Evolutionary conservation across 2,797 vertebrate species (phyloP), one percentile per base, ranked within the genome.

Genomic region (Smutsia gigantea): DNA sequence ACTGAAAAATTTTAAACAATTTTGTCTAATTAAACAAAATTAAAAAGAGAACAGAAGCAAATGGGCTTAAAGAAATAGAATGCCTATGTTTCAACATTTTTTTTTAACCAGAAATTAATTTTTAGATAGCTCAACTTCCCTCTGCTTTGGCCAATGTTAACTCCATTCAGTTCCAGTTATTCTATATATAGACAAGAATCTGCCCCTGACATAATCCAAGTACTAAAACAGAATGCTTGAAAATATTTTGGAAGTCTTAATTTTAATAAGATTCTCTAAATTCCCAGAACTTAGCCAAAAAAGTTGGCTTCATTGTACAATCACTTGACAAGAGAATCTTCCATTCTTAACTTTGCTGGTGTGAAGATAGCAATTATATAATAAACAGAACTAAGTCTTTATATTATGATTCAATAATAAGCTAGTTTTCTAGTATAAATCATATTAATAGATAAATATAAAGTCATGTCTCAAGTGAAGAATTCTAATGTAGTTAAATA

Each of bases 21-120:
- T 74, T 4, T 87, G 64, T 89, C n/a, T 71, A 92, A 81, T 85
- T 25, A 96, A 95, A 93, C 10, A 69, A 89, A 75, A 87, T 61
- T 69, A 82, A 72, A 93, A 78, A 88, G 72, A 93, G 90, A 82
- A 66, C 39, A 88, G 55, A 96, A 91, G 39, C 37, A 74, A 95
- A 29, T n/a, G 29, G 79, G 13, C n/a, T 53, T 59, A 55, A 93
- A 87, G 49, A 59, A 46, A 93, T 3, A 68, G 21, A 39, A 3
- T 82, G 37, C 69, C 81, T 79, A 94, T 55, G 39, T 25, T 46
- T 46, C 2, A 46, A 12, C 46, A 46, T 77, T 81, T 68, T 72
- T 59, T 57, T 69, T 81, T 75, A 21, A 83, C 12, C 37, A 75
- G 69, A 86, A 86, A 90, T 87, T 63, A 77, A 66, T 90, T 72